A percentile compares a stretch with the other conserved stretches of the same genome.
Conservation (phyloP, 2,797 vertebrate species). For the Tokudaia tokunoshimensis region DNA sequence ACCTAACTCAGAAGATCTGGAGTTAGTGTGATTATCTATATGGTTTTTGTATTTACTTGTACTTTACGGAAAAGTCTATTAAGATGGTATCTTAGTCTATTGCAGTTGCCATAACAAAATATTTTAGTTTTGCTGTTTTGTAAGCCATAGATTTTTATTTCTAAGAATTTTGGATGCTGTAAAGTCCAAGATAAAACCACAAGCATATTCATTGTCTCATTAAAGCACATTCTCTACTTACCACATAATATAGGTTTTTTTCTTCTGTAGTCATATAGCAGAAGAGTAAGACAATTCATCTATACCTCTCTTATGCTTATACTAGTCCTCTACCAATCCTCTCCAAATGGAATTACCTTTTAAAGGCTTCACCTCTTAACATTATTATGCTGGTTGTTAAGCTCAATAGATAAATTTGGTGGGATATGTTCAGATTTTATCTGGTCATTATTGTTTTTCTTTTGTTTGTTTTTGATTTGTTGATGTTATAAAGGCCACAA, state of each 20-base stretch:
- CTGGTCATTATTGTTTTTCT: background rate
- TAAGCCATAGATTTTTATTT: background rate
- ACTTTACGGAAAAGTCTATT: constrained; percentile 44
- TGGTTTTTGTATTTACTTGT: background rate
- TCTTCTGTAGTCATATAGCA: background rate
- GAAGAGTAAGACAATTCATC: background rate
- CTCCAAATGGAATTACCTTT: background rate
- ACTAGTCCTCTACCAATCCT: background rate
- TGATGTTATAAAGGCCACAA: background rate
- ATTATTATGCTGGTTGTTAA: background rate
- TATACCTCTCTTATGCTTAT: background rate
- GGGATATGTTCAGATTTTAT: background rate
- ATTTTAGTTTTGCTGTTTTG: background rate
- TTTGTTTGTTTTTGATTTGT: background rate
- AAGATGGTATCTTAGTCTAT: background rate
- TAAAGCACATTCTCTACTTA: background rate
- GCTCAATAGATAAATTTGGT: background rate
- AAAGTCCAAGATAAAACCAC: background rate
- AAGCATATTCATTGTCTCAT: background rate
- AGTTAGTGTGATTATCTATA: background rate
- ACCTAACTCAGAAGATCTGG: constrained; percentile 3
- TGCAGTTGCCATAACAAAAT: background rate
- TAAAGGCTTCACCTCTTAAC: background rate
- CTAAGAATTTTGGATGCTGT: background rate
- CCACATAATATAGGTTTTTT: background rate